Conservation (phyloP, 2,888 invertebrate species). For the Agrochola litura region DNA sequence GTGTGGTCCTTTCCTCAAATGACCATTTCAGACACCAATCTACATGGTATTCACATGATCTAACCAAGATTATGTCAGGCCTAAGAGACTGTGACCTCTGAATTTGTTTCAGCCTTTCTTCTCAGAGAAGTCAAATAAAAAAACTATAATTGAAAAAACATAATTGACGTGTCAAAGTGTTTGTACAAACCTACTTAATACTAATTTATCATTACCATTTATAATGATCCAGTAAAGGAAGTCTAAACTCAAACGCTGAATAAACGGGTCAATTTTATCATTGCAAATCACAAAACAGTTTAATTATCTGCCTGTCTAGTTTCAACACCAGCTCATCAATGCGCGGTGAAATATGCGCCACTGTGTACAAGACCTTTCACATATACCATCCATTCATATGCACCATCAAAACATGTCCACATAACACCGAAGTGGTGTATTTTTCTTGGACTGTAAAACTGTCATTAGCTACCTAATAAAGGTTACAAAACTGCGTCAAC, state of each 20-base stretch:
- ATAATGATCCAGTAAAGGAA: background rate
- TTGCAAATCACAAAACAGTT: background rate
- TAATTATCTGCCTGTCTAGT: background rate
- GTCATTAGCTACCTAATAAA: constrained; percentile 50
- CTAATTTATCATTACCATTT: no score
- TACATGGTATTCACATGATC: no score
- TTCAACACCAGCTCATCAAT: background rate
- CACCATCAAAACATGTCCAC: background rate
- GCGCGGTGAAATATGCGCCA: background rate
- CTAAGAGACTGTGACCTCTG: no score
- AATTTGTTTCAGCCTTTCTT: no score
- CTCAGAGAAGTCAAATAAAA: no score
- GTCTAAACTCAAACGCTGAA: background rate
- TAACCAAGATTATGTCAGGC: no score
- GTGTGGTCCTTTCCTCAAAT: no score
- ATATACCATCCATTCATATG: background rate
- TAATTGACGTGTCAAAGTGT: no score
- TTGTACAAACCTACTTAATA: no score
- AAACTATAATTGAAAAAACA: no score
- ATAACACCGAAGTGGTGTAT: constrained; percentile 25
- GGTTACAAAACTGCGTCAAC: constrained; percentile 53
- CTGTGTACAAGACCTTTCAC: constrained; percentile 2
- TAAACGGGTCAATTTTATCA: background rate
- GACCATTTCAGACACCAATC: no score
- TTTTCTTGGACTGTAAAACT: constrained; percentile 43